A percentile compares a stretch with the other conserved stretches of the same genome.
Evolutionary conservation across 2,888 invertebrate species (phyloP).

Genomic region (Dicyrtoma fusca): DNA sequence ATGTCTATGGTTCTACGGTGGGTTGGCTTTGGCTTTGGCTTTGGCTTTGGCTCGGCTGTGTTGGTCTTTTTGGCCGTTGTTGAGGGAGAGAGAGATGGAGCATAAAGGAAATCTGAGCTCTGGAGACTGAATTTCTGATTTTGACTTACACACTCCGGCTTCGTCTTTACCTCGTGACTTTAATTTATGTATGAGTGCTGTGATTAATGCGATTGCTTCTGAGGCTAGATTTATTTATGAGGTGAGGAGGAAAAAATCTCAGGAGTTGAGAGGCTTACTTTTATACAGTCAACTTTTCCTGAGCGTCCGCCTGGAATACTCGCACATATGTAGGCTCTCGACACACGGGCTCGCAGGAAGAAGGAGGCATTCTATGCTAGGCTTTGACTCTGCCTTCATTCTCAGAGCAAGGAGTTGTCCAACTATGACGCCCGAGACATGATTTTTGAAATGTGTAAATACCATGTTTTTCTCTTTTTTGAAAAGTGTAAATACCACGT

Average conservation of each 20-base stretch:
- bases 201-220: slow-evolving; percentile 54
- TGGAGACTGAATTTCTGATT: slow-evolving; percentile 40
- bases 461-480: too few species aligned
- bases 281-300: slow-evolving; percentile 19
- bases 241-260: slow-evolving; percentile 45
- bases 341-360: not conserved
- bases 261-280: slow-evolving; percentile 29
- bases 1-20: not conserved
- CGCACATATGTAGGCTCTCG: too few species aligned
- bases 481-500: too few species aligned
- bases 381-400: too few species aligned
- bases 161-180: slow-evolving; percentile 34
- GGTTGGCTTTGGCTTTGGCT: not conserved
- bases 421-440: too few species aligned
- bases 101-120: slow-evolving; percentile 36
- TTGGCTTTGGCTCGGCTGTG: not conserved
- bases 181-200: slow-evolving; percentile 56
- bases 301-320: not conserved
- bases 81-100: slow-evolving; percentile 5
- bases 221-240: slow-evolving; percentile 54
- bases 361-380: slow-evolving; percentile 6
- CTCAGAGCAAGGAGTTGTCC: too few species aligned
- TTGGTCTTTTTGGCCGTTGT: not conserved
- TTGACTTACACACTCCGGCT: slow-evolving; percentile 31
- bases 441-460: too few species aligned